These are phyloP conservation scores for Gymnosoma rotundatum DNA, from an alignment of 2,888 invertebrate genomes.

Conservation along the genomic window DNA sequence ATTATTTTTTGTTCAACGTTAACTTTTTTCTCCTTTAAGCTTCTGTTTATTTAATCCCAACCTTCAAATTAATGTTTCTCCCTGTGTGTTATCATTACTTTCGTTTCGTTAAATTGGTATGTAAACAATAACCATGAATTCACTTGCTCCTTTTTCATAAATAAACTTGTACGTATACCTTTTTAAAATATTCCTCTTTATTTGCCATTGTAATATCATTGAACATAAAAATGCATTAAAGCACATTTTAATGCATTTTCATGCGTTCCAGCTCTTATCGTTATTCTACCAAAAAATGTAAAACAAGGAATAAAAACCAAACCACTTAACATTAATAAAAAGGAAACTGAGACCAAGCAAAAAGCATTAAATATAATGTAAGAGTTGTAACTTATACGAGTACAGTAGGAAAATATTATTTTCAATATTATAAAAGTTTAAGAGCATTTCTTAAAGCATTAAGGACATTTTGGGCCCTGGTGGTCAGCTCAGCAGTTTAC, in stretches of 20 bases:
- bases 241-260: conserved; percentile 61
- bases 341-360: conserved; percentile 10
- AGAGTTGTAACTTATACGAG: too few species aligned
- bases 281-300: conserved; percentile 25
- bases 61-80: not conserved
- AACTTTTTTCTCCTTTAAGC: too few species aligned
- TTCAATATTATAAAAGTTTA: too few species aligned
- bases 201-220: conserved; percentile 45
- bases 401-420: too few species aligned
- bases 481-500: too few species aligned
- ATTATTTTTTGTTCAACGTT: too few species aligned
- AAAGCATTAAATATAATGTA: not conserved
- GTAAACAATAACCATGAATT: conserved; percentile 56
- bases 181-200: not conserved
- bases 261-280: conserved; percentile 50
- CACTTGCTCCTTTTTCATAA: conserved; percentile 22
- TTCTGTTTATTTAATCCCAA: conserved; percentile 8
- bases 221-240: conserved; percentile 56
- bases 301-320: conserved; percentile 4
- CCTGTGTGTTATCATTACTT: conserved; percentile 18
- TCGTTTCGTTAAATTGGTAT: conserved; percentile 48
- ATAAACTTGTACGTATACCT: conserved; percentile 11
- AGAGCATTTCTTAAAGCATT: too few species aligned
- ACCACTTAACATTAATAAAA: conserved; percentile 44
- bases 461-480: too few species aligned